Base-by-base conservation (phyloP, 1,140 invertebrate genomes). In the Pachypeltis micranthus region DNA sequence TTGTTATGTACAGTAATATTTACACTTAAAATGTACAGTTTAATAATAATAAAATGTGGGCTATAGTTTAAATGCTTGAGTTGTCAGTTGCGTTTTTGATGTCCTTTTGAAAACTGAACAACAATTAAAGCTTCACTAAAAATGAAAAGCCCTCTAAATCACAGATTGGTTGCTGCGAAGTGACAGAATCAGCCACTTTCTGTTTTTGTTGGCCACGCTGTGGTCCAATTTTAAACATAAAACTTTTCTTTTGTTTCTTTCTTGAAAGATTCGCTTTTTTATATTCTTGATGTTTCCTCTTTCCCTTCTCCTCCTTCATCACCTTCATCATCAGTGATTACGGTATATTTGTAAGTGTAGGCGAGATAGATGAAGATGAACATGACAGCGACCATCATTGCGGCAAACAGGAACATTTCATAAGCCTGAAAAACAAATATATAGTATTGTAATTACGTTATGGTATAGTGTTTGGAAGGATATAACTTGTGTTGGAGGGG, bases 381-480 rank as follows among this genome's bases (percentile, higher is more conserved):
- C 78, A 93, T 91, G 67, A 91, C 90, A 0, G 82, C 69, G 51
- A 85, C 73, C 91, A 96, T 95, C 0, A 96, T 74, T 1, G 78
- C 84, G 47, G 91, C 87, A 74, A 93, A 96, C 0, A 96, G 74
- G 75, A 93, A 87, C 73, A 94, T 93, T 72, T 95, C 91, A 26
- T 79, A 80, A 24, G 85, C 82, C 90, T 93, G 77, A 59, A 81
- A 81, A 70, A 71, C 66, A 70, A 65, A 70, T 55, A 39, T 39
- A 39, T 10, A 39, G 7, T 26, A 12, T n/a, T 60, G n/a, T 63
- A 14, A 28, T 31, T 7, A 65, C 24, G 23, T 4, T 19, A 47
- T 44, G n/a, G 3, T 10, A 19, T 61, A 23, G 24, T 56, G 19
- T 55, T 51, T 31, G 3, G 24, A 56, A 4, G 27, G 34, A 28